Base-by-base conservation (phyloP, 2,797 vertebrate genomes). In the Pangasius mekongensis region DNA sequence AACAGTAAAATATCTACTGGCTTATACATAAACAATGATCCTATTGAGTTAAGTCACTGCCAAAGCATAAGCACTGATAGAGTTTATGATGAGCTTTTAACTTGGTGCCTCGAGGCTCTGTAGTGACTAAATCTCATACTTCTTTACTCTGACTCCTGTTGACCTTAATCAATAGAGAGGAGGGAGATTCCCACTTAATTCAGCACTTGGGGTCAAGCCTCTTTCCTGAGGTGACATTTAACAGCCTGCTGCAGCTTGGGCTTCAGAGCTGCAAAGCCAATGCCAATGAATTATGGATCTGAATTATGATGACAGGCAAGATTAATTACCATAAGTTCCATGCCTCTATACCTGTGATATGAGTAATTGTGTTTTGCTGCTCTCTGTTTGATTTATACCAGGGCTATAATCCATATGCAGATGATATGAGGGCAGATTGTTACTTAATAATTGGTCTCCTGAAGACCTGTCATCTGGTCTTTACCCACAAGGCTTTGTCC, bases 351-450 rank as follows among this genome's bases (percentile, higher is more conserved):
- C 86, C 74, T 92, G 69, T 84, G 88, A 86, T 91, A 92, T 80
- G 43, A 93, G 91, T 94, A 93, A 95, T 94, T 93, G 92, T 89
- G 93, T 92, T 94, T 93, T 92, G 90, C 91, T 88, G 85, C 87
- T 66, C 47, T 92, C 90, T 36, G 47, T 73, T 36, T 90, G 87
- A 92, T 90, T 88, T 90, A 93, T 91, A 92, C 92, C 89, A 91
- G 83, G 85, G 86, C 71, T 8, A 89, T 93, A 89, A 92, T 93
- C 95, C 93, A 94, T 93, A 94, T 92, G 93, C 93, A 90, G 91
- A 86, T 86, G 92, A 92, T 91, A 92, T 91, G 36, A 16, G 58
- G 58, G 91, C 91, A 95, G 94, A 95, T 93, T 93, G 93, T 89
- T 90, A 84, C 90, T 91, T 95, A 92, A 94, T 95, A 93, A 94